Base-by-base conservation (phyloP, 2,888 invertebrate species). In the Tetheella fluctuosa region DNA sequence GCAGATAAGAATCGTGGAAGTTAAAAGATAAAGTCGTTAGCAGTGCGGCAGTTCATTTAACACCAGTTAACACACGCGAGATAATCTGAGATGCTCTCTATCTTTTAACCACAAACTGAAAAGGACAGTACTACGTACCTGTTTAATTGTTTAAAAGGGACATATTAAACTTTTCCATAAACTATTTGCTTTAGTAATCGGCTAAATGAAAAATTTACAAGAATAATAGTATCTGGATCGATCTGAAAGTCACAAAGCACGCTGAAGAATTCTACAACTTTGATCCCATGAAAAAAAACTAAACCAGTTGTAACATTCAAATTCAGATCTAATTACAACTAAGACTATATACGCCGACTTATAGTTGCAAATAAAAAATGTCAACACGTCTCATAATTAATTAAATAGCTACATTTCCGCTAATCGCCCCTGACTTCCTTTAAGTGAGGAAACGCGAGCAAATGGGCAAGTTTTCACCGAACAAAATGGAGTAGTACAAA, bases 381-480 rank as follows among this genome's bases (percentile, higher is more conserved):
- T 48, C 48, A 20, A 48, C 48, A 48, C n/a, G 39, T 48, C 17
- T 3, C 7, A 8, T 48, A 20, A 48, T 39, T n/a, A 15, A 39
- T 39, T n/a, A n/a, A n/a, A n/a, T n/a, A n/a, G 39, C 39, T n/a
- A 48, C 48, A 48, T 48, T 48, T 48, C 48, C 48, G 48, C 48
- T 6, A 20, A 10, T 48, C 48, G 17, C 17, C 8, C 17, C 2
- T 48, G 10, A 48, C 48, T 48, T 48, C 20, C 48, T 8, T 20
- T 1, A 20, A 48, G 20, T 1, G 10, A 48, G 48, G 67, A 71
- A 72, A 70, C 70, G 65, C 58, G 59, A 59, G 61, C 58, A 72
- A 73, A 68, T 68, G 67, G 60, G 65, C 64, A 75, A 73, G 73
- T 81, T 77, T 61, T 57, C 58, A 57, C 63, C 66, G 73, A 77